phyloP scores from a whole-genome alignment of 2,888 invertebrate genomes.

The Sisyra nigra region DNA sequence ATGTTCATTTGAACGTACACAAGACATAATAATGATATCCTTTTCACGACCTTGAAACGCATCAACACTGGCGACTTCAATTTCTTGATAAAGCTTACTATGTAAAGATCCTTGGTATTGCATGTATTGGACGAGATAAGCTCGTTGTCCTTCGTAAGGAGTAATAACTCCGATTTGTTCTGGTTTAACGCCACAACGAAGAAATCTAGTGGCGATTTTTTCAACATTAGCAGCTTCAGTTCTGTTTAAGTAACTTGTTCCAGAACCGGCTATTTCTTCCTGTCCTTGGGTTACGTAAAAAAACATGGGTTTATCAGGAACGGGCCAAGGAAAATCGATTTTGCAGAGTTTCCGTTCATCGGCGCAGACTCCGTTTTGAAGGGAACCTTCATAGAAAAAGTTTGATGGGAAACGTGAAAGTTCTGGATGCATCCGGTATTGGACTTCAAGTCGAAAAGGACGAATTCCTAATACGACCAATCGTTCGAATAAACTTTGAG shows the following conservation, averaged over 20 bases:
- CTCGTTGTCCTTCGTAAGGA: slow-evolving; percentile 96
- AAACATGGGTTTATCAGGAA: slow-evolving; percentile 93
- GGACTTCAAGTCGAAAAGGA: slow-evolving; percentile 92
- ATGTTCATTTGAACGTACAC: slow-evolving; percentile 95
- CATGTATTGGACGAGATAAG: slow-evolving; percentile 96
- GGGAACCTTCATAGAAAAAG: slow-evolving; percentile 97
- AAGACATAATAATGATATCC: slow-evolving; percentile 98
- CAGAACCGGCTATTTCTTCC: slow-evolving; percentile 97
- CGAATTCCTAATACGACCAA: slow-evolving; percentile 93
- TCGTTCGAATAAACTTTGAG: slow-evolving; percentile 93
- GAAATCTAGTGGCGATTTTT: slow-evolving; percentile 88
- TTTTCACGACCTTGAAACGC: slow-evolving; percentile 99
- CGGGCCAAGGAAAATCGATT: slow-evolving; percentile 97
- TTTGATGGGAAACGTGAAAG: slow-evolving; percentile 96
- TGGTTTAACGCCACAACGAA: slow-evolving; percentile 89
- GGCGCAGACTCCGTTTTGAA: slow-evolving; percentile 97
- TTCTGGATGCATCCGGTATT: slow-evolving; percentile 99
- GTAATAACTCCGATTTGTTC: slow-evolving; percentile 98
- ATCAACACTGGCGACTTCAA: slow-evolving; percentile 98
- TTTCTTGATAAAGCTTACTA: slow-evolving; percentile 92
- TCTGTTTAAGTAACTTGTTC: slow-evolving; percentile 94
- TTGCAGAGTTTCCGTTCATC: slow-evolving; percentile 80
- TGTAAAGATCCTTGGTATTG: slow-evolving; percentile 96
- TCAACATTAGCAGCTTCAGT: slow-evolving; percentile 99
- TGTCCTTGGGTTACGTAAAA: slow-evolving; percentile 97